A percentile compares a stretch with the other conserved stretches of the same genome.
Conservation (phyloP, 2,888 invertebrate species). For the Ophion slaviceki region DNA sequence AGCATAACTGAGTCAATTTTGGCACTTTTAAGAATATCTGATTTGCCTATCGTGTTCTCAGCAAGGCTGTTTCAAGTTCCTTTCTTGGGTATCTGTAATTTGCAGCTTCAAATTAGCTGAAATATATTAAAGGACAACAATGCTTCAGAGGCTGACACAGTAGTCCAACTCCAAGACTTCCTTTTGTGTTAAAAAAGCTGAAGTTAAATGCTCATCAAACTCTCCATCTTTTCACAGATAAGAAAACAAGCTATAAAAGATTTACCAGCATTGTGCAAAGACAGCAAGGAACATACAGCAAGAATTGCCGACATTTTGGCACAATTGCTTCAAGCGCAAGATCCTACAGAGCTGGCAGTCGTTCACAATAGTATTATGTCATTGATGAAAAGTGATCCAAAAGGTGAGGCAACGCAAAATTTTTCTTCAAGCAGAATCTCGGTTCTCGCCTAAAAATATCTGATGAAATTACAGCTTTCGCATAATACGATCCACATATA, state of each 20-base stretch:
- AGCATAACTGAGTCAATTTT: too few relatives aligned
- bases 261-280: slow-evolving; percentile 94
- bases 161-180: neutral
- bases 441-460: too few relatives aligned
- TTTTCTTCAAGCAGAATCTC: too few relatives aligned
- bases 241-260: slow-evolving; percentile 97
- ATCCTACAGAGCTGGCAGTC: slow-evolving; percentile 92
- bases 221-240: slow-evolving; percentile 87
- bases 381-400: slow-evolving; percentile 90
- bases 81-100: too few relatives aligned
- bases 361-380: slow-evolving; percentile 93
- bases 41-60: too few relatives aligned
- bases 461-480: neutral
- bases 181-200: neutral
- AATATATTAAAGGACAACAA: too few relatives aligned
- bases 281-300: slow-evolving; percentile 91
- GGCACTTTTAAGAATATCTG: too few relatives aligned
- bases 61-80: too few relatives aligned
- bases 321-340: slow-evolving; percentile 95
- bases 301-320: slow-evolving; percentile 96
- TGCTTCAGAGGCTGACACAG: too few relatives aligned
- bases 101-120: too few relatives aligned
- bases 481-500: neutral
- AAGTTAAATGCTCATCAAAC: neutral
- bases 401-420: slow-evolving; percentile 81